Evolutionary conservation across 2,888 invertebrate species (phyloP).

Genomic region (Macroteleia sp.): DNA sequence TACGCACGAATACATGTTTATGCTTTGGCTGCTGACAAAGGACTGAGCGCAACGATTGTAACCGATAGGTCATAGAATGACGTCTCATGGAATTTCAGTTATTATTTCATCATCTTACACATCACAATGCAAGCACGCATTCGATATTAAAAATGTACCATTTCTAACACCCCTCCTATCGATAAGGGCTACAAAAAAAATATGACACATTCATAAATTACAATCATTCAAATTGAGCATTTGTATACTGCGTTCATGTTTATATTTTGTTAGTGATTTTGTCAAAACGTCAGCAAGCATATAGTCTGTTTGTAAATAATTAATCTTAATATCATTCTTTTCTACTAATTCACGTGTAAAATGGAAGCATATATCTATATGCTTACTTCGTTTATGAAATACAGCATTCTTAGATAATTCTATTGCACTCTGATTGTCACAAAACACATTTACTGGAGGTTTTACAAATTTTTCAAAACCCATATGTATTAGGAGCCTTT

Average conservation of each 20-base stretch:
- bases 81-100: too few relatives aligned
- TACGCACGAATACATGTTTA: too few relatives aligned
- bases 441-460: slow-evolving; percentile 10
- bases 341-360: slow-evolving; percentile 9
- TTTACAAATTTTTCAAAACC: slow-evolving; percentile 26
- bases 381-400: slow-evolving; percentile 32
- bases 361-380: slow-evolving; percentile 25
- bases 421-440: slow-evolving; percentile 28
- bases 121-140: too few relatives aligned
- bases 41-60: too few relatives aligned
- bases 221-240: too few relatives aligned
- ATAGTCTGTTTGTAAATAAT: slow-evolving; percentile 22
- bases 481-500: slow-evolving; percentile 11
- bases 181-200: too few relatives aligned
- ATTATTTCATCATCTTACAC: too few relatives aligned
- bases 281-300: slow-evolving; percentile 45
- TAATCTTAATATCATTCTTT: neutral
- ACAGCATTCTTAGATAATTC: slow-evolving; percentile 6
- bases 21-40: too few relatives aligned
- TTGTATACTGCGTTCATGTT: neutral
- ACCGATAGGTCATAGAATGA: too few relatives aligned
- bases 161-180: neutral
- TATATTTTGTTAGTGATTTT: slow-evolving; percentile 18
- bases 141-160: too few relatives aligned
- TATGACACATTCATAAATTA: too few relatives aligned